Conservation (phyloP, 2,113 vertebrate genomes). For the Semnopithecus entellus region DNA sequence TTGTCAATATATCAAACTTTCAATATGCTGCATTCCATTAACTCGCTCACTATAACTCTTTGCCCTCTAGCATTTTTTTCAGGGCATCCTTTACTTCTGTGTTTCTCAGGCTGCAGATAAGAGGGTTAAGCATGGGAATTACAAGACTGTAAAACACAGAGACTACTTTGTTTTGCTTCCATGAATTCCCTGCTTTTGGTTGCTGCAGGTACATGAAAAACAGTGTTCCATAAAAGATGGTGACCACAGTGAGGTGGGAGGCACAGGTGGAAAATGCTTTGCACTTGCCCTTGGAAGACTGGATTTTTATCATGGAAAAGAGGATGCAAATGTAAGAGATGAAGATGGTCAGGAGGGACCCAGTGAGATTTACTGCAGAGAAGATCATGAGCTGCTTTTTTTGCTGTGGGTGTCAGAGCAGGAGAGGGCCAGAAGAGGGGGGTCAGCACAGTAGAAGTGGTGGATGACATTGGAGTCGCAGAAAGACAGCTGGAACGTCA, state of each 20-base stretch:
- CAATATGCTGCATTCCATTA: background rate
- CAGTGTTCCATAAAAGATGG: slow-evolving; percentile 73
- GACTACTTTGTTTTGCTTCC: slow-evolving; percentile 65
- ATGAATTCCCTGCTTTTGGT: slow-evolving; percentile 28
- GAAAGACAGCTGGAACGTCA: slow-evolving; percentile 76
- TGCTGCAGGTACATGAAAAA: slow-evolving; percentile 71
- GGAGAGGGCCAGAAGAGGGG: slow-evolving; percentile 70
- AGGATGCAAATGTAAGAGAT: slow-evolving; percentile 74
- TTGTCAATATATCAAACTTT: background rate
- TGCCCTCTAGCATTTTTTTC: slow-evolving; percentile 64
- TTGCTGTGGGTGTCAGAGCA: slow-evolving; percentile 71
- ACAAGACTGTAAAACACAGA: slow-evolving; percentile 78
- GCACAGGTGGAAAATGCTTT: slow-evolving; percentile 77
- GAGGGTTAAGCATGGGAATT: slow-evolving; percentile 75
- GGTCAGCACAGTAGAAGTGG: slow-evolving; percentile 78
- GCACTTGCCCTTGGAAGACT: slow-evolving; percentile 59
- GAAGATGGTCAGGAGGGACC: slow-evolving; percentile 65
- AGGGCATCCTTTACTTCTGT: slow-evolving; percentile 68
- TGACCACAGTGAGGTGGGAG: slow-evolving; percentile 77
- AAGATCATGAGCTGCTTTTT: slow-evolving; percentile 69
- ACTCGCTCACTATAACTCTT: background rate
- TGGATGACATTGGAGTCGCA: slow-evolving; percentile 67
- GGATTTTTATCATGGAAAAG: slow-evolving; percentile 63
- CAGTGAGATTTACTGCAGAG: slow-evolving; percentile 66
- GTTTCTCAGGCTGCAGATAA: slow-evolving; percentile 75